Evolutionary conservation across 1,140 invertebrate genomes (phyloP), one percentile per base, ranked within the genome.

Genomic region (Elysia chlorotica): DNA sequence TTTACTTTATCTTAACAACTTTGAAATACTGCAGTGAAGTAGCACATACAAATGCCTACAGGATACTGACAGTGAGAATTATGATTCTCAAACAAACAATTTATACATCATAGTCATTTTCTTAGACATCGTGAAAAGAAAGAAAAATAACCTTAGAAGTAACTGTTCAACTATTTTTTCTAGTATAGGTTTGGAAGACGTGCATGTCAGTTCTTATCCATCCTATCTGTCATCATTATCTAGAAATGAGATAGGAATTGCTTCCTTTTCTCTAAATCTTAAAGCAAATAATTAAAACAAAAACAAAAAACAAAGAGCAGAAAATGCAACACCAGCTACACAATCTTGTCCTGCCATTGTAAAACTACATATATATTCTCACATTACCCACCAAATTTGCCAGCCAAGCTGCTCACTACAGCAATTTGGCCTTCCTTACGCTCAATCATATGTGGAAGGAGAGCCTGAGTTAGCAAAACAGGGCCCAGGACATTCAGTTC

Each of bases 401-500:
- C 88, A 65, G 84, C 87, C 54, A 87, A 70, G 73, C 85, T 87
- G 63, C 85, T 85, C 41, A 86, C 84, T 66, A 86, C 85, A 10
- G 87, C 82, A 65, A 89, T 86, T 69, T 87, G 87, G 2, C 88
- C 88, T 33, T 70, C 61, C 38, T 79, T 79, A 25, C 81, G 77
- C 19, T 81, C 74, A 21, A 86, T 73, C 88, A 89, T 89, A 54
- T 85, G 74, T 1, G 86, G 86, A 23, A 89, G 68, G 0, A 88
- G 84, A 14, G 72, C 76, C 31, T 83, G 86, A 23, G 86, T 84
- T 19, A 97, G 88, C 74, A 92, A 91, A 0, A 97, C 78, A 3
- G 92, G 86, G 0, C 92, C 90, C 75, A 96, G 93, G 0, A 95
- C 94, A 86, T 96, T 95, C 41, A 96, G 80, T 28, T 96, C 91